These are phyloP conservation scores for Triplophysa bombifrons DNA, from an alignment of 2,797 vertebrate genomes.

Conservation along the genomic window DNA sequence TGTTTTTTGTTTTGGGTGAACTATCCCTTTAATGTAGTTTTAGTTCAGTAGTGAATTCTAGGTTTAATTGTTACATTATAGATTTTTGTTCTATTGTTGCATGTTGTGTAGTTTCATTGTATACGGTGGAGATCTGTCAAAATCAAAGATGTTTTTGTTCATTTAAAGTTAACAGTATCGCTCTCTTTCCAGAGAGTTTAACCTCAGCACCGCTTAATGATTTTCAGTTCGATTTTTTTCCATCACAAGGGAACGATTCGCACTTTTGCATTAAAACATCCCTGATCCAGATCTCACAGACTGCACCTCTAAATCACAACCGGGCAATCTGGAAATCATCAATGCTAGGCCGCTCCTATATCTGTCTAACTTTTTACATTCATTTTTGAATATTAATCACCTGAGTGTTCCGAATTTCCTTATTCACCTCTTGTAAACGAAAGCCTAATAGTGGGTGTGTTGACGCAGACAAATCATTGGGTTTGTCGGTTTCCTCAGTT, in stretches of 20 bases:
- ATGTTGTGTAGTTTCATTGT: neutral
- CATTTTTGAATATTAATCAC: constrained; percentile 18
- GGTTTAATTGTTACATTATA: neutral
- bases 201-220: neutral
- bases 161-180: neutral
- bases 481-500: constrained; percentile 12
- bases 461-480: neutral
- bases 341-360: neutral
- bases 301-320: constrained; percentile 8
- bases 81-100: neutral
- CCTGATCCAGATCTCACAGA: constrained; percentile 18
- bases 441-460: neutral
- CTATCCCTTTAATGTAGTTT: neutral
- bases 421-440: neutral
- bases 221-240: neutral
- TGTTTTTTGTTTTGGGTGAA: too few species aligned
- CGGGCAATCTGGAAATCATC: constrained; percentile 32
- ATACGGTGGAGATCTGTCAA: neutral
- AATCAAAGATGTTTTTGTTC: too few species aligned
- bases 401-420: neutral
- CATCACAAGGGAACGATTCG: neutral
- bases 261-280: constrained; percentile 17
- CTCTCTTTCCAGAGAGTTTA: neutral
- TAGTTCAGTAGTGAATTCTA: neutral
- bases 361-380: neutral